These are phyloP conservation scores for Pseudococcus jackbeardsleyi DNA, from an alignment of 2,888 invertebrate genomes.

Conservation along the genomic window DNA sequence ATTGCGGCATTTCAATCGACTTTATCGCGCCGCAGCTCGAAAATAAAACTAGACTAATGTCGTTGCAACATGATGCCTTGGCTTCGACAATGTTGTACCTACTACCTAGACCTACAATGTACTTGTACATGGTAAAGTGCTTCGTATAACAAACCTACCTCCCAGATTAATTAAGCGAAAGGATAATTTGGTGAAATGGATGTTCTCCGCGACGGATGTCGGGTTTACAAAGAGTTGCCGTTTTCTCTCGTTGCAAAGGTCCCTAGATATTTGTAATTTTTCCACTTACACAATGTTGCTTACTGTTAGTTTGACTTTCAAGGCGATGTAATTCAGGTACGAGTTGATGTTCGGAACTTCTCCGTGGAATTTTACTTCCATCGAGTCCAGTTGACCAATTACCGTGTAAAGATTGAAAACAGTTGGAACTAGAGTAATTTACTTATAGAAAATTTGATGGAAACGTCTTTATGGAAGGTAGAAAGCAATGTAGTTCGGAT, in stretches of 20 bases:
- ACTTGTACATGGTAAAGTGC: neutral
- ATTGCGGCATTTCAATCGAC: constrained; percentile 38
- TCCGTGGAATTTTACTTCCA: neutral
- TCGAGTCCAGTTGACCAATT: neutral
- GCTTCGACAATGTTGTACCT: neutral
- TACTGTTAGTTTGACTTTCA: neutral
- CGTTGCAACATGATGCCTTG: too few relatives aligned
- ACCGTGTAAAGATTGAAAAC: neutral
- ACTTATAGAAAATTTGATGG: neutral
- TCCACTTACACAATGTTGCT: neutral
- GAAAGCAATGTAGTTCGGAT: neutral
- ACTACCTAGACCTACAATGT: neutral
- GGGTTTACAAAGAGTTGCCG: neutral
- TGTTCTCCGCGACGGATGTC: neutral
- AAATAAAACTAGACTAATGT: neutral
- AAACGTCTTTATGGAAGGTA: neutral
- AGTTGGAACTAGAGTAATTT: neutral
- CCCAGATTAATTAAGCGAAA: constrained; percentile 14
- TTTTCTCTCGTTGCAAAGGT: neutral
- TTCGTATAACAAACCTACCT: constrained; percentile 13
- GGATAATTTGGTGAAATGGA: constrained; percentile 17
- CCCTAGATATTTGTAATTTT: constrained; percentile 33
- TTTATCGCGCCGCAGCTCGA: constrained; percentile 12
- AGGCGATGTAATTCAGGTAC: neutral
- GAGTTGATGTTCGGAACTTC: neutral